Evolutionary conservation across 2,113 vertebrate genomes (phyloP), one percentile per base, ranked within the genome.

Genomic region (Alexandromys fortis): DNA sequence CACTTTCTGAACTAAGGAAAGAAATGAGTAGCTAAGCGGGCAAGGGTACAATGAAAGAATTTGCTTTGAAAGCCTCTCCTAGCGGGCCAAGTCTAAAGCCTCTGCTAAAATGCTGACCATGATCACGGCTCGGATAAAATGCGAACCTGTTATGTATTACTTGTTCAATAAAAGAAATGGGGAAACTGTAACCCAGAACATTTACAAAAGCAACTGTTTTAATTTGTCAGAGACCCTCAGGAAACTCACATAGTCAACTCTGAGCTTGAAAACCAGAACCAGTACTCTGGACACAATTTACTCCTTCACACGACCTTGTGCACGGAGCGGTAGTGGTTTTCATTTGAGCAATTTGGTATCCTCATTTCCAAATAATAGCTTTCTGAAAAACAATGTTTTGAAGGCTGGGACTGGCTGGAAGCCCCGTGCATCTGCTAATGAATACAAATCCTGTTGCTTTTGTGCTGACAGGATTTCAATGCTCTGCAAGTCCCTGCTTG

Each of bases 331-430:
- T 90, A 45, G 30, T 24, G 38, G 42, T 87, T 90, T 92, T 58
- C 28, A 86, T 81, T 38, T 78, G 35, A 61, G 70, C 7, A 47
- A 81, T 52, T 95, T 78, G 3, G 28, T 68, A 63, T 49, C 42
- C 11, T 89, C 83, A 73, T 79, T 96, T 86, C 77, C 94, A 79
- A 94, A 63, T 42, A 92, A 86, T 90, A 78, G 85, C 22, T 70
- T 55, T 65, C 49, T 82, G 92, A 88, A 68, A 45, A 90, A 22
- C n/a, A 28, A 33, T 14, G 33, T 92, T 92, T 94, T 67, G 45
- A 91, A 90, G 28, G 49, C 68, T 19, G 28, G 94, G 75, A 65
- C 19, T 81, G 83, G 9, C 65, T 72, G 49, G 67, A 87, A 94
- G 7, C 47, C 12, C 24, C 65, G 0, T 0, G 6, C 26, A 11